Base-by-base conservation (phyloP, 2,888 invertebrate genomes). In the Plagodis dolabraria region DNA sequence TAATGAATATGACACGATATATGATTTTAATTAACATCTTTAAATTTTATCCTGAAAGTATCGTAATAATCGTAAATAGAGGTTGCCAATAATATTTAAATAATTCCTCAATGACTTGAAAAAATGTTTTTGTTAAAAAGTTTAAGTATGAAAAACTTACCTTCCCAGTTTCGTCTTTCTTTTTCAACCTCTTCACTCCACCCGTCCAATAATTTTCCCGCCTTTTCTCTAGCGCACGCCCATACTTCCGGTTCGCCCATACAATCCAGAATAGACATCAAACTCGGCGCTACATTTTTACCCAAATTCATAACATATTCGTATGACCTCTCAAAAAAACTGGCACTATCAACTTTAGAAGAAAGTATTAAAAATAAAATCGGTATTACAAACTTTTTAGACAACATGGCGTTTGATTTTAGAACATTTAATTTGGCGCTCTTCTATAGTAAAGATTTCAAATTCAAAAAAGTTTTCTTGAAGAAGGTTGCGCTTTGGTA, bases 181-280 rank as follows among this genome's bases (percentile, higher is more conserved):
- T 82, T 79, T 0, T 89, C 73, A 5, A 92, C 82, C 6, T 87
- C 82, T 11, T 81, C 77, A 2, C 84, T 83, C 88, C 88, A 93
- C 0, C 72, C 71, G 57, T 91, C 90, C 68, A 95, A 78, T 46
- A 94, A 82, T 52, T 91, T 92, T 45, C 91, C 93, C 5, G 94
- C 93, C 65, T 93, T 93, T 61, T 93, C 87, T 42, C 87, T 88
- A 5, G 94, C 93, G 85, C 94, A 94, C 7, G 76, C 75, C 94
- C 94, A 94, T 7, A 92, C 87, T 40, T 94, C 86, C 0, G 86
- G 78, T 8, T 90, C 84, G 0, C 88, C 83, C 40, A 94, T 86
- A 77, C 94, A 94, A 63, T 94, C 87, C 56, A 93, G 76, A 52
- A 94, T 75, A 5, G 93, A 88, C 82, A 94, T 79, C 50, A 94